Evolutionary conservation across 2,888 invertebrate species (phyloP), one percentile per base, ranked within the genome.

Genomic region (Pristionchus exspectatus): DNA sequence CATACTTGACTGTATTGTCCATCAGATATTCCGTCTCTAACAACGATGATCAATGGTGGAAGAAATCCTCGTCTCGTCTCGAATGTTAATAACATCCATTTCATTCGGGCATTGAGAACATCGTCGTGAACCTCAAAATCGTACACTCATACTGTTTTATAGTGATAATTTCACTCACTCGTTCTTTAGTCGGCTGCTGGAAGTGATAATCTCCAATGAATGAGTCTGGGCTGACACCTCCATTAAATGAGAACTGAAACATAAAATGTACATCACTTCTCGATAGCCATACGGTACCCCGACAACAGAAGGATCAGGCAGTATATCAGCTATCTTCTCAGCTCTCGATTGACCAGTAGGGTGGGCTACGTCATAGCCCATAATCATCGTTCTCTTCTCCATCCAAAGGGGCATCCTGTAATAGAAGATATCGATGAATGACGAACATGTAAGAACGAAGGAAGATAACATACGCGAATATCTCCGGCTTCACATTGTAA

Each of bases 21-120:
- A 24, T 92, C 92, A 9, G 92, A 92, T 24, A 93, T 91, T 18
- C 93, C 93, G 77, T 93, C 93, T 10, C 93, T 87, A 18, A 91
- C 69, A 10, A 93, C 74, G n/a, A 92, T 86, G 16, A 93, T 90
- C 30, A 89, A 44, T 7, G 88, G 56, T 4, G 93, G 93, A n/a
- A 90, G 56, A 24, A 59, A 27, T 10, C 81, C 77, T n/a, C 81
- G 24, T 9, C 50, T 81, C 66, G 24, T 83, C 16, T 33, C 27
- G 85, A 90, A 93, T 16, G 81, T 10, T 0, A 74, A 44, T 4
- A 93, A 63, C 90, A 92, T 92, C 90, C 89, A 89, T 66, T 90
- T 90, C n/a, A 91, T 88, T 14, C 92, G 89, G 0, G 16, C 69
- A 18, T 74, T 81, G 2, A 93, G 90, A 16, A 93, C 89, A 5